Percentiles rank a stretch among this genome's conserved stretches.
phyloP scores from a whole-genome alignment of 2,888 invertebrate genomes.

The Polia nebulosa region DNA sequence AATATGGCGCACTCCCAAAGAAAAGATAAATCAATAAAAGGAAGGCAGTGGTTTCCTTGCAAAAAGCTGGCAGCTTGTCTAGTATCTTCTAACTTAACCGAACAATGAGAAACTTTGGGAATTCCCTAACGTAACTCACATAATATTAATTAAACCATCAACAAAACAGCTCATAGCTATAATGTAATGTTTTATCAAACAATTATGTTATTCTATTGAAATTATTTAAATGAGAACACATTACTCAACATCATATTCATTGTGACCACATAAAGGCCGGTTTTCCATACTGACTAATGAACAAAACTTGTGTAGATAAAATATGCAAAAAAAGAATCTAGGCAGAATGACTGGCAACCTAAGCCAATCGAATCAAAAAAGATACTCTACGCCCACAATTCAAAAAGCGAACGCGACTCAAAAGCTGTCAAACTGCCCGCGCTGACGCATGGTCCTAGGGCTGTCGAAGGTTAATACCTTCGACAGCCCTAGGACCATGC shows the following conservation, averaged over 20 bases:
- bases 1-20: too few species aligned
- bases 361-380: slow-evolving; percentile 82
- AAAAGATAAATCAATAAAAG: neutral
- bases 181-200: neutral
- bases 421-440: slow-evolving; percentile 89
- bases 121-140: neutral
- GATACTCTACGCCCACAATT: slow-evolving; percentile 82
- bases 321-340: slow-evolving; percentile 60
- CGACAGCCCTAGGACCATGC: too few species aligned
- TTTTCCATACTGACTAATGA: slow-evolving; percentile 64
- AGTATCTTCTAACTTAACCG: neutral
- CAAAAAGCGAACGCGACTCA: slow-evolving; percentile 88
- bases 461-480: slow-evolving; percentile 36
- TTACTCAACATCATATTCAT: slow-evolving; percentile 55
- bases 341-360: slow-evolving; percentile 75
- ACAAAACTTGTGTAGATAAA: slow-evolving; percentile 58
- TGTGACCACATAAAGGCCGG: slow-evolving; percentile 58
- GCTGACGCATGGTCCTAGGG: slow-evolving; percentile 61
- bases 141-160: neutral
- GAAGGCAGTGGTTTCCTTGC: neutral
- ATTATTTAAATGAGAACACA: slow-evolving; percentile 20
- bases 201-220: slow-evolving; percentile 15
- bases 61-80: neutral
- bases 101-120: slow-evolving; percentile 1
- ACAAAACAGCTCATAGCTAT: neutral